Base-by-base conservation (phyloP, 2,113 vertebrate species). In the Hymenochirus boettgeri region DNA sequence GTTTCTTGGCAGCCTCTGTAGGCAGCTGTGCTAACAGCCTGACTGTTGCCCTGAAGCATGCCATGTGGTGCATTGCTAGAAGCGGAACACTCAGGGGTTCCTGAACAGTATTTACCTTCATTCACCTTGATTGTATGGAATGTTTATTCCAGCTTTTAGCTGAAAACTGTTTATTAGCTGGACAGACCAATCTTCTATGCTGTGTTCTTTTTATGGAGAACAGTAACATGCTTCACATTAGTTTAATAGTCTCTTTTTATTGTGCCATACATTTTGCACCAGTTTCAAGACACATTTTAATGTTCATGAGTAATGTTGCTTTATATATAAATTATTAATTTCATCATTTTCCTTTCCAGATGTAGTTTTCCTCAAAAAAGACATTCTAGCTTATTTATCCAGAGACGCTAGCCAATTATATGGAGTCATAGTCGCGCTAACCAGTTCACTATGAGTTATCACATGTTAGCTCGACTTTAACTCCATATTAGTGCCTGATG, bases 41-140 rank as follows among this genome's bases (percentile, higher is more conserved):
- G 6, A 2, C 69, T 69, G 67, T 64, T 59, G 74, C 75, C 72
- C 47, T 71, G n/a, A 51, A 74, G 29, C 69, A 71, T 64, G 62
- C 75, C 77, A 61, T 57, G 65, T 55, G 77, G 62, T n/a, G 0
- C n/a, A 22, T 59, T 7, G 27, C 25, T 17, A 19, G 62, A 57
- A 35, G 65, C 62, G 48, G 58, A 75, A 61, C 72, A 51, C 62
- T 70, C 64, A 75, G 39, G 39, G 70, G 70, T 75, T 84, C 74
- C 67, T 75, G 72, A 70, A 73, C 70, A 74, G 37, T 22, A 48
- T 75, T 77, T 85, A 69, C 79, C 73, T 86, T 78, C 74, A 71
- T 76, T 82, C 76, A 80, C 76, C 81, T 83, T 84, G 76, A 79
- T 75, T 75, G 50, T 0, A 0, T 79, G 74, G 46, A 31, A 58